A percentile compares a stretch with the other conserved stretches of the same genome.
Conservation (phyloP, 1,140 invertebrate species). For the Harpegnathos saltator region DNA sequence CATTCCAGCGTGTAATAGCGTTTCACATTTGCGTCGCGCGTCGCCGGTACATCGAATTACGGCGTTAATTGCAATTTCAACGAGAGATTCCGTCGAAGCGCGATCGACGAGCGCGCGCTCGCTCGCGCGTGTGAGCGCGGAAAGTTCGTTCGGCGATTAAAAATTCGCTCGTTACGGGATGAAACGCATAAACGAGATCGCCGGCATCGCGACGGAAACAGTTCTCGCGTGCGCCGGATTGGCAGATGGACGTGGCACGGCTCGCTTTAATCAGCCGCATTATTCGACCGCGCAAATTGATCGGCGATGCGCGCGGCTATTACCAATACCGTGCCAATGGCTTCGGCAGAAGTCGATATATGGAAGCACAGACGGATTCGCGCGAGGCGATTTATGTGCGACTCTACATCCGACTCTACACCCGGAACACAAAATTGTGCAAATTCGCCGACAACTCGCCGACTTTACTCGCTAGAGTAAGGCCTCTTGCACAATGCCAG, state of each 20-base stretch:
- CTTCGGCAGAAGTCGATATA: too few relatives aligned
- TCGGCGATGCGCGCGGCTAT: neutral
- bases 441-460: too few relatives aligned
- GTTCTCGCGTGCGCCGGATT: neutral
- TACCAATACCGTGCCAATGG: neutral
- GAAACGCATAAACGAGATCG: neutral
- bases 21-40: neutral
- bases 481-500: too few relatives aligned
- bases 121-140: too few relatives aligned
- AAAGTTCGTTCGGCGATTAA: constrained; percentile 10
- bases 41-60: neutral
- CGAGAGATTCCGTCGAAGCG: neutral
- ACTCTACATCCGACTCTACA: too few relatives aligned
- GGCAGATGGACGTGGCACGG: neutral
- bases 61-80: constrained; percentile 2
- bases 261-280: constrained; percentile 1
- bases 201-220: neutral
- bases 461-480: too few relatives aligned
- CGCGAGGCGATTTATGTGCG: too few relatives aligned
- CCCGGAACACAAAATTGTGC: too few relatives aligned
- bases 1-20: neutral
- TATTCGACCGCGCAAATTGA: constrained; percentile 8
- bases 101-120: neutral
- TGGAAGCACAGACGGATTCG: too few relatives aligned
- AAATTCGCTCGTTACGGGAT: constrained; percentile 6